Base-by-base conservation (phyloP, 2,888 invertebrate genomes). In the Cheilosia grossa region DNA sequence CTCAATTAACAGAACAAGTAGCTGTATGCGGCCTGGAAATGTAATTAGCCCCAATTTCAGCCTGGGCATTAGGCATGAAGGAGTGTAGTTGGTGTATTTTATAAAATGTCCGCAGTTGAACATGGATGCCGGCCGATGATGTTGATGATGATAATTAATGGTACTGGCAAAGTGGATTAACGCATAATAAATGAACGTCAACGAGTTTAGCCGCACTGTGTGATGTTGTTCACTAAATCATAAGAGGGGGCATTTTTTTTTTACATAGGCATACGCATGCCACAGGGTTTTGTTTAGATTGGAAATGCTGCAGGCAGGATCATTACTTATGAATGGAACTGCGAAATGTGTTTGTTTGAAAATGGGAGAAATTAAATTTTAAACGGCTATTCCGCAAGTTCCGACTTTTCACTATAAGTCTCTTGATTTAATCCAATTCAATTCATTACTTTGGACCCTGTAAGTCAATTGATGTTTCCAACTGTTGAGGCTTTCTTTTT, bases 1-100 rank as follows among this genome's bases (percentile, higher is more conserved):
- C 53, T 27, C 54, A 67, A 67, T 67, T 67, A 67, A 54, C 40
- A 42, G 19, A 54, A 67, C 67, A 42, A 53, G 42, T 37, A 37
- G 37, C 37, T 67, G 30, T 9, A 53, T 67, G 44, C 42, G 67
- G 67, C 54, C 54, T 54, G 40, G 44, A 67, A 54, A 54, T 54
- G 40, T 67, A 67, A 67, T 67, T 54, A 67, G 42, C 17, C 21
- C n/a, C 24, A 27, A 54, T 42, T 17, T 30, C 27, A 27, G 30
- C 6, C 13, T 2, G 33, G 27, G 40, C 21, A 9, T 58, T n/a
- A 30, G 58, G n/a, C 40, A 19, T 19, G 19, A 37, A 58, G 19
- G 37, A 17, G 13, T 13, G 4, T 10, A 37, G 37, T 37, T 37
- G 37, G 13, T 13, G 4, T 17, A 4, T 3, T 27, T 4, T 47